Conservation (phyloP, 1,140 invertebrate species). For the Temnothorax longispinosus region DNA sequence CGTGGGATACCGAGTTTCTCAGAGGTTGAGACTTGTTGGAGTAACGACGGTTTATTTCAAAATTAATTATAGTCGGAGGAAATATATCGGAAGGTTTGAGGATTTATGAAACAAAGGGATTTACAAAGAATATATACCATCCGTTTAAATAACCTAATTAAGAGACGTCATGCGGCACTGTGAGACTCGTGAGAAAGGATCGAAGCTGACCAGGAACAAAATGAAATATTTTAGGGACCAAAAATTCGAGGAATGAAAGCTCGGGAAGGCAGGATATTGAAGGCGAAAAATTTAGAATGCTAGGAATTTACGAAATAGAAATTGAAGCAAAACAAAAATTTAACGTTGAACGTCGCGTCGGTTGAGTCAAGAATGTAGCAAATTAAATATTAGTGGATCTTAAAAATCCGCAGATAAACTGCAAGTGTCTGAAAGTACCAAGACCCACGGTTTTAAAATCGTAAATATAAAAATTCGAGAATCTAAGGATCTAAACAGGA, state of each 20-base stretch:
- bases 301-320: slow-evolving; percentile 29
- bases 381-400: slow-evolving; percentile 1
- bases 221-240: slow-evolving; percentile 3
- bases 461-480: not conserved
- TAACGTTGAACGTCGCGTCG: too few relatives aligned
- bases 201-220: not conserved
- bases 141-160: slow-evolving; percentile 11
- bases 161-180: not conserved
- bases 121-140: not conserved
- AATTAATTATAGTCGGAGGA: not conserved
- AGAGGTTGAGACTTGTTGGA: not conserved
- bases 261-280: not conserved
- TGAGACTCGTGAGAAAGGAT: not conserved
- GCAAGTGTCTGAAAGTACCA: not conserved
- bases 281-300: slow-evolving; percentile 11
- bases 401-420: not conserved
- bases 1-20: too few relatives aligned
- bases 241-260: slow-evolving; percentile 6
- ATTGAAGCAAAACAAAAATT: slow-evolving; percentile 2
- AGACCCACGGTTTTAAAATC: not conserved
- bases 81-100: not conserved
- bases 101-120: not conserved
- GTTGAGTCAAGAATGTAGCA: slow-evolving; percentile 9
- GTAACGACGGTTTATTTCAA: not conserved
- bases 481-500: not conserved